Percentiles rank a stretch among this genome's conserved stretches.
Evolutionary conservation across 1,140 invertebrate genomes (phyloP).

Genomic region (Heliconius eleuchia): DNA sequence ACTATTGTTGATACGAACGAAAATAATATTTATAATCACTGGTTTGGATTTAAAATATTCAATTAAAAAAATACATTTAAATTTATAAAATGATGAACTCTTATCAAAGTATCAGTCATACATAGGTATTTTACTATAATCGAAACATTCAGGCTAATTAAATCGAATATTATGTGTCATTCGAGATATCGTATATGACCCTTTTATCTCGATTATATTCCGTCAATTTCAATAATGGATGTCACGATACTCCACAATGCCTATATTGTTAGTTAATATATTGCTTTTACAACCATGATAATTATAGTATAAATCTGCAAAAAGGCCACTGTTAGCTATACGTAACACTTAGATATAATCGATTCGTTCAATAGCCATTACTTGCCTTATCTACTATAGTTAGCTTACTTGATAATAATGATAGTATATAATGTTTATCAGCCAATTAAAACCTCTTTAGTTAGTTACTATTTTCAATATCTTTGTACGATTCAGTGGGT

Average conservation of each 20-base stretch:
- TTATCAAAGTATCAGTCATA: slow-evolving; percentile 22
- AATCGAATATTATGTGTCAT: slow-evolving; percentile 75
- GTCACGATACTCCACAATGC: slow-evolving; percentile 59
- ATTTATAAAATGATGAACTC: not conserved
- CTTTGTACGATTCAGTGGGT: not conserved
- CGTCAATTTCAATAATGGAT: slow-evolving; percentile 77
- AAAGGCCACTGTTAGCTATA: slow-evolving; percentile 49
- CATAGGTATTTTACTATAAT: slow-evolving; percentile 56
- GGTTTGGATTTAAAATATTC: too few relatives aligned
- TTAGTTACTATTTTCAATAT: not conserved
- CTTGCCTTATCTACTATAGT: slow-evolving; percentile 23
- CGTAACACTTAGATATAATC: slow-evolving; percentile 45
- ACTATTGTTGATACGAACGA: not conserved
- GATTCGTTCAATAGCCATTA: slow-evolving; percentile 42
- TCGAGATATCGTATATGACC: slow-evolving; percentile 66
- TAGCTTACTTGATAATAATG: slow-evolving; percentile 26
- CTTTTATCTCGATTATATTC: slow-evolving; percentile 73
- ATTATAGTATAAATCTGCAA: slow-evolving; percentile 50
- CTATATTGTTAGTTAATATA: slow-evolving; percentile 56
- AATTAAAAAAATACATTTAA: not conserved
- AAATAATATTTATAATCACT: too few relatives aligned
- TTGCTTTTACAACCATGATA: slow-evolving; percentile 56
- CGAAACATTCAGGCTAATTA: slow-evolving; percentile 76
- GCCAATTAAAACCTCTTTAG: not conserved
- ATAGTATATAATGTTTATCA: slow-evolving; percentile 20